A percentile compares a stretch with the other conserved stretches of the same genome.
phyloP scores from a whole-genome alignment of 2,113 vertebrate species.

The Oostethus manadensis region DNA sequence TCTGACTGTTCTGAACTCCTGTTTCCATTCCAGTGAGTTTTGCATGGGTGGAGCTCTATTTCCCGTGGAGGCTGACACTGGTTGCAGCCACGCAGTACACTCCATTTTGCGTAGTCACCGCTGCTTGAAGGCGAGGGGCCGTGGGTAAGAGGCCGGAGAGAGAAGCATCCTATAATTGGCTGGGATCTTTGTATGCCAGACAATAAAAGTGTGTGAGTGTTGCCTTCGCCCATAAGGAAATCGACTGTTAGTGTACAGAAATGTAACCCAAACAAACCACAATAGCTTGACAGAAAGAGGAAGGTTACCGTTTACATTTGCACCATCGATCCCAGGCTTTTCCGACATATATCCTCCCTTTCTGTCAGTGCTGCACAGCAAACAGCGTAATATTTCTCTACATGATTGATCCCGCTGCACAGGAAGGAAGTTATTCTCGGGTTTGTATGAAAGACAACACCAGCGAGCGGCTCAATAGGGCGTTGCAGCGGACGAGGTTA shows the following conservation, averaged over 20 bases:
- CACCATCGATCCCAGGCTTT: slow-evolving; percentile 42
- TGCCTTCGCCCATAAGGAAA: slow-evolving; percentile 18
- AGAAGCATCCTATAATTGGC: slow-evolving; percentile 28
- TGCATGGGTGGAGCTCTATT: background rate
- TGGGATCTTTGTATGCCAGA: slow-evolving; percentile 21
- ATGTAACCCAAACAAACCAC: slow-evolving; percentile 31
- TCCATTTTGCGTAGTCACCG: slow-evolving; percentile 20
- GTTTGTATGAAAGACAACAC: slow-evolving; percentile 61
- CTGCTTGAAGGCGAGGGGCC: slow-evolving; percentile 46
- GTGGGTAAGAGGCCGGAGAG: slow-evolving; percentile 47
- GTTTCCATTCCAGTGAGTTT: too few species aligned
- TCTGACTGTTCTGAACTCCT: too few species aligned
- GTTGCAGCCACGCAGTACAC: background rate
- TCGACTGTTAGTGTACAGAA: slow-evolving; percentile 18
- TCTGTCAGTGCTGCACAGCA: slow-evolving; percentile 29
- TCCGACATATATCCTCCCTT: slow-evolving; percentile 34
- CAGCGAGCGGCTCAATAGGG: slow-evolving; percentile 35
- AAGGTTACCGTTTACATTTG: slow-evolving; percentile 45
- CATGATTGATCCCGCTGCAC: slow-evolving; percentile 47
- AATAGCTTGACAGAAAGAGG: slow-evolving; percentile 19
- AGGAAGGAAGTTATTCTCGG: slow-evolving; percentile 62
- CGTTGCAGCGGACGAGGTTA: slow-evolving; percentile 43
- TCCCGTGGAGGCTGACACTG: background rate
- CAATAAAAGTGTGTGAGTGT: slow-evolving; percentile 3
- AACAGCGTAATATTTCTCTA: slow-evolving; percentile 55